Percentiles rank a stretch among this genome's conserved stretches.
phyloP scores from a whole-genome alignment of 2,888 invertebrate species.

The Aquatica leii region DNA sequence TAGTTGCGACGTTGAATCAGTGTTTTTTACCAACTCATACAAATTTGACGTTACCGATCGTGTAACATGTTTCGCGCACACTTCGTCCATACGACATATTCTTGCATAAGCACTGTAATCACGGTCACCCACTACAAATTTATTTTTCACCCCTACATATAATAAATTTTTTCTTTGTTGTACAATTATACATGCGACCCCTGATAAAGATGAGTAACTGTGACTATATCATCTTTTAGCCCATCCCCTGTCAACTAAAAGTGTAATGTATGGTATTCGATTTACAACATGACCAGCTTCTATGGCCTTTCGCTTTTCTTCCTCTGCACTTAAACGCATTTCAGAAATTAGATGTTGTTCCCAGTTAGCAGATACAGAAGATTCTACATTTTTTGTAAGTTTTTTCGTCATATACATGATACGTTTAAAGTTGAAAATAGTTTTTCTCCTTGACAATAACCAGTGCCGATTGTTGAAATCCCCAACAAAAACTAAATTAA shows the following conservation, averaged over 20 bases:
- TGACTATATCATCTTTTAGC: slow-evolving; percentile 4
- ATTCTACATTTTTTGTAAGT: background rate
- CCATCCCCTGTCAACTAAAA: slow-evolving; percentile 3
- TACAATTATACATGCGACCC: background rate
- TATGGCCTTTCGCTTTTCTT: background rate
- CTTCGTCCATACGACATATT: too few species aligned
- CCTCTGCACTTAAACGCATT: background rate
- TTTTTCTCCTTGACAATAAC: background rate
- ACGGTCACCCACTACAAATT: too few species aligned
- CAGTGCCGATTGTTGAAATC: too few species aligned
- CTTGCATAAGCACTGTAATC: too few species aligned
- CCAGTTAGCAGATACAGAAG: too few species aligned
- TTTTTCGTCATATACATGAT: background rate
- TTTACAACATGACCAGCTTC: background rate
- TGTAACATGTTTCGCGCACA: too few species aligned
- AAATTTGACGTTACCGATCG: too few species aligned
- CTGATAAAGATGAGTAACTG: slow-evolving; percentile 4
- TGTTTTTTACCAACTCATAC: too few species aligned
- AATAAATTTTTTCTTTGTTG: slow-evolving; percentile 1
- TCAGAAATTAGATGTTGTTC: too few species aligned
- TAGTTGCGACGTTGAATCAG: too few species aligned
- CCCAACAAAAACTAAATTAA: too few species aligned
- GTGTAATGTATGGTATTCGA: slow-evolving; percentile 1
- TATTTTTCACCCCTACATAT: background rate
- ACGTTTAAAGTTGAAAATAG: background rate